phyloP scores from a whole-genome alignment of 37 sponge, comb jelly and placozoan species.

The Eunapius fragilis region DNA sequence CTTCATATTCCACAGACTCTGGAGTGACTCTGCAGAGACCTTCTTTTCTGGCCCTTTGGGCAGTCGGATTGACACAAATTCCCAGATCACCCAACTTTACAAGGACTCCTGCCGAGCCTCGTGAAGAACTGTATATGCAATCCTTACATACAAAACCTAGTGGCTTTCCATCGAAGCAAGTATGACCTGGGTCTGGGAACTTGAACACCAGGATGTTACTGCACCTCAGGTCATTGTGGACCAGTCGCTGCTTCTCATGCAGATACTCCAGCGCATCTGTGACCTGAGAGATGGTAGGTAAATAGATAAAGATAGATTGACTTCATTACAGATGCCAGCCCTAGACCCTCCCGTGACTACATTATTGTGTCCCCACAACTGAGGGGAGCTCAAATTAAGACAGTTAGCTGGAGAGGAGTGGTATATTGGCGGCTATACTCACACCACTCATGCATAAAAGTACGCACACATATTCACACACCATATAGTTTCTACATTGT shows the following conservation, averaged over 20 bases:
- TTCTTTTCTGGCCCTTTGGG: not conserved
- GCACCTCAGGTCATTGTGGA: slow-evolving; percentile 55
- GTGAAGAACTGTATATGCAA: not conserved
- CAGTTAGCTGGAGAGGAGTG: too few relatives aligned
- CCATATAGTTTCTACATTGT: too few relatives aligned
- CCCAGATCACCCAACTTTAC: slow-evolving; percentile 71
- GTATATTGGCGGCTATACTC: not conserved
- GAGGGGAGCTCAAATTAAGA: too few relatives aligned
- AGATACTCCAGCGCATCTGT: slow-evolving; percentile 51
- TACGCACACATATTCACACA: not conserved
- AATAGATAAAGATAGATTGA: not conserved
- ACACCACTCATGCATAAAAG: not conserved
- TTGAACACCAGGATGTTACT: slow-evolving; percentile 65
- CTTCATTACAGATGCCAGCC: too few relatives aligned
- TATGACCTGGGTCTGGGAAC: slow-evolving; percentile 43
- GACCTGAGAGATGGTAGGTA: slow-evolving; percentile 24
- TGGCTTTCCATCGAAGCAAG: slow-evolving; percentile 16
- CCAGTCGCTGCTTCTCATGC: slow-evolving; percentile 38
- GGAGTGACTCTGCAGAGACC: slow-evolving; percentile 46
- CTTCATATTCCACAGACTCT: slow-evolving; percentile 32
- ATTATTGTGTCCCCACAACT: too few relatives aligned
- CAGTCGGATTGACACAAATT: slow-evolving; percentile 54
- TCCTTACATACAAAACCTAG: not conserved
- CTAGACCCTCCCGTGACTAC: too few relatives aligned
- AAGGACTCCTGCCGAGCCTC: slow-evolving; percentile 8